phyloP scores from a whole-genome alignment of 2,113 vertebrate species.

The Malurus alboscapulatus region DNA sequence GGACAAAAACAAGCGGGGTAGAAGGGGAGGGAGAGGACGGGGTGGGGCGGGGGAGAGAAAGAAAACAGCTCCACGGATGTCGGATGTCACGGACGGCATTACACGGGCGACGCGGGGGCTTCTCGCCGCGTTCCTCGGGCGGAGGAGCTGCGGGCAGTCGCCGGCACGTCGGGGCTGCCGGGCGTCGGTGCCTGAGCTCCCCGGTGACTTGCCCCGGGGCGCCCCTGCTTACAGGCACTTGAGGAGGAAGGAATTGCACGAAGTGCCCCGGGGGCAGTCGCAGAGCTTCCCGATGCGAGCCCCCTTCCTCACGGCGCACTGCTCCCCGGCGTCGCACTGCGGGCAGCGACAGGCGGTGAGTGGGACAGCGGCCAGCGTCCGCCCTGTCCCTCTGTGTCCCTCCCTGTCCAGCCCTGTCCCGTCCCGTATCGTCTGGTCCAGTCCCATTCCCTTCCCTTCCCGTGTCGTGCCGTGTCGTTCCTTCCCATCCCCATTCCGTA shows the following conservation, averaged over 20 bases:
- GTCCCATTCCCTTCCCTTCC: background rate
- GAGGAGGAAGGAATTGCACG: conserved; percentile 82
- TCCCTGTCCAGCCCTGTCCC: background rate
- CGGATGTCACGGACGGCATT: conserved; percentile 43
- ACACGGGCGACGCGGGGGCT: background rate
- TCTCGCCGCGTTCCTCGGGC: conserved; percentile 21
- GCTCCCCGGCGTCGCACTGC: conserved; percentile 82
- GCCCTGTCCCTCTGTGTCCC: too few species aligned
- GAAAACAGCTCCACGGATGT: conserved; percentile 32
- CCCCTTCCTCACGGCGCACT: conserved; percentile 81
- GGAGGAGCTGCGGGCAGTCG: background rate
- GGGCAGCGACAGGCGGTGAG: background rate
- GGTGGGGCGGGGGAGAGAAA: background rate
- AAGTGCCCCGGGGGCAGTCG: conserved; percentile 80
- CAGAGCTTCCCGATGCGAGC: conserved; percentile 82
- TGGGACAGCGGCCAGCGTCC: background rate
- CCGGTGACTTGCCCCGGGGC: background rate
- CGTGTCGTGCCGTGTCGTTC: too few species aligned
- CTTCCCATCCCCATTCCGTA: background rate
- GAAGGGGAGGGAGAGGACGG: background rate
- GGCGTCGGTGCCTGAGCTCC: background rate
- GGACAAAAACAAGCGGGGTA: background rate
- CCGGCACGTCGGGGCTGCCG: background rate
- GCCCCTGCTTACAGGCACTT: conserved; percentile 76
- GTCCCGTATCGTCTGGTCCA: background rate